Evolutionary conservation across 2,113 vertebrate species (phyloP).

Genomic region (Callopanchax toddi): DNA sequence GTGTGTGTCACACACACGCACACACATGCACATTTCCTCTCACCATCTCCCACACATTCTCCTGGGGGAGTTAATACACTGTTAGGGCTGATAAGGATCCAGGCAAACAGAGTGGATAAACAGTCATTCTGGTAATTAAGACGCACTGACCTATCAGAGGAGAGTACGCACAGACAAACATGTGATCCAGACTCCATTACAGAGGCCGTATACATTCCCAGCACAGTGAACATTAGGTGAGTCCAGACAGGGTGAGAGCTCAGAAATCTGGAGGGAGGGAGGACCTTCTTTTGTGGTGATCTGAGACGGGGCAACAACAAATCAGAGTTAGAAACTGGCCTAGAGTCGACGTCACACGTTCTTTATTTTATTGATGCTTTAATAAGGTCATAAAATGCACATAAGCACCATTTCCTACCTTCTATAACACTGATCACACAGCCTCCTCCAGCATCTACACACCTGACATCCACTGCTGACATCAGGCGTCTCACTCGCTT

Average conservation of each 20-base stretch:
- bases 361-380: too few relatives aligned
- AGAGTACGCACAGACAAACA: conserved; percentile 61
- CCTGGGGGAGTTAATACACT: conserved; percentile 74
- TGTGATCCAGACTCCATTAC: conserved; percentile 68
- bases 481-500: background rate
- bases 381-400: background rate
- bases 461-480: background rate
- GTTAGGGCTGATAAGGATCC: conserved; percentile 76
- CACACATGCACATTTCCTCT: conserved; percentile 58
- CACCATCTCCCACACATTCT: conserved; percentile 75
- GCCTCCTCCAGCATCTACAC: background rate
- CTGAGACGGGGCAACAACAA: background rate
- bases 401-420: background rate
- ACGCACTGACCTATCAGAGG: conserved; percentile 59
- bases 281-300: background rate
- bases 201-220: conserved; percentile 52
- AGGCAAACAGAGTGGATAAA: conserved; percentile 77
- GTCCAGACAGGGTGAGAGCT: conserved; percentile 27
- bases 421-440: background rate
- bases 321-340: too few relatives aligned
- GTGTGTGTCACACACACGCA: conserved; percentile 21
- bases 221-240: conserved; percentile 52
- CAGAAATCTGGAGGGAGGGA: background rate
- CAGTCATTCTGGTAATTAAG: conserved; percentile 75
- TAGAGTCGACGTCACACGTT: too few relatives aligned